phyloP scores from a whole-genome alignment of 1,140 invertebrate species.

The Sinella curviseta region DNA sequence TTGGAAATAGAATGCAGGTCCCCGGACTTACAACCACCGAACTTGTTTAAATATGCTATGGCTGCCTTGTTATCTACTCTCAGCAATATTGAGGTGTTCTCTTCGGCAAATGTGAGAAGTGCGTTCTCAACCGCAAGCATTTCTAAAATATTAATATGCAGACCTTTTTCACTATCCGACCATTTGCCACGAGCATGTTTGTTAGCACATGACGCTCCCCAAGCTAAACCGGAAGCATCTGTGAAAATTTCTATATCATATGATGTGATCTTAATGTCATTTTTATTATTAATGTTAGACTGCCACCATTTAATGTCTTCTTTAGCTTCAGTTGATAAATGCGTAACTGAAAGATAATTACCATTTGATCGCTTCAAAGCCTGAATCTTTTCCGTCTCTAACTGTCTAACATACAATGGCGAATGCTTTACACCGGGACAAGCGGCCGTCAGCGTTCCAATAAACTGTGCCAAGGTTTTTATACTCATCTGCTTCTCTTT shows the following conservation, averaged over 20 bases:
- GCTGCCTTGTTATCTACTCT: neutral
- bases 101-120: neutral
- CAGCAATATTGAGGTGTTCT: neutral
- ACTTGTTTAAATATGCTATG: conserved; percentile 5
- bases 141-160: conserved; percentile 7
- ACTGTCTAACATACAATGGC: conserved; percentile 28
- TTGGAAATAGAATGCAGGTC: neutral
- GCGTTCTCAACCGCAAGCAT: neutral
- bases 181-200: neutral
- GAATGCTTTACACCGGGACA: conserved; percentile 25
- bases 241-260: conserved; percentile 23
- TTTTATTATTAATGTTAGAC: neutral
- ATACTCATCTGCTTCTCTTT: neutral
- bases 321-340: neutral
- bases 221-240: conserved; percentile 30
- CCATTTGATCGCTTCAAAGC: neutral
- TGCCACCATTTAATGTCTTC: conserved; percentile 32
- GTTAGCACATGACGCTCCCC: neutral
- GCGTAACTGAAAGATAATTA: conserved; percentile 1
- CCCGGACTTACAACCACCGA: neutral
- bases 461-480: conserved; percentile 2
- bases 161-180: neutral
- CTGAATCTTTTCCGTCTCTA: neutral
- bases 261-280: neutral
- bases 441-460: conserved; percentile 25